Percentiles rank a stretch among this genome's conserved stretches.
phyloP scores from a whole-genome alignment of 2,888 invertebrate genomes.

The Phaonia tiefii region DNA sequence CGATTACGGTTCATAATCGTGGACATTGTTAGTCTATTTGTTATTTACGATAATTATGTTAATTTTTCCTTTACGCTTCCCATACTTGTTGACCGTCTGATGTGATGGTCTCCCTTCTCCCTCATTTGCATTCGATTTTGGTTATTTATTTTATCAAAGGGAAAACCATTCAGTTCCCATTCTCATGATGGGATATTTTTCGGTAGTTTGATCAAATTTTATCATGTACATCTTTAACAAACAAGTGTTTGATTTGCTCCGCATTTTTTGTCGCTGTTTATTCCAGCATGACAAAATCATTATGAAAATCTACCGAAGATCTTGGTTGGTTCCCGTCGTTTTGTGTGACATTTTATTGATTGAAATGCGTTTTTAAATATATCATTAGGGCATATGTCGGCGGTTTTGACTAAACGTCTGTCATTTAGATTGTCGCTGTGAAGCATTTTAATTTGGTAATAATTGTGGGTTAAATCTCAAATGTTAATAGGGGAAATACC shows the following conservation, averaged over 20 bases:
- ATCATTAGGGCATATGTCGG: conserved; percentile 37
- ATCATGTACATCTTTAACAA: conserved; percentile 13
- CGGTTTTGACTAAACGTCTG: not conserved
- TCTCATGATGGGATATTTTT: not conserved
- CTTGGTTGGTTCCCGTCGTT: conserved; percentile 46
- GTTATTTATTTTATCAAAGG: conserved; percentile 51
- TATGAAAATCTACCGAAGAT: no score
- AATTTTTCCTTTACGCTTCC: conserved; percentile 49
- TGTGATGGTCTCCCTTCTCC: no score
- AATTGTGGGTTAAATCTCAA: not conserved
- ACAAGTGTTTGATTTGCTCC: conserved; percentile 62
- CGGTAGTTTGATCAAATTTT: conserved; percentile 48
- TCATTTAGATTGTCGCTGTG: not conserved
- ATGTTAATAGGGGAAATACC: no score
- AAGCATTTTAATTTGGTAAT: not conserved
- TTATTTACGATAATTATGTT: conserved; percentile 48
- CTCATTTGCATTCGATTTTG: conserved; percentile 58
- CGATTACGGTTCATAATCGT: conserved; percentile 20
- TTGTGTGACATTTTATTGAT: conserved; percentile 53
- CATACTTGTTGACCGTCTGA: no score
- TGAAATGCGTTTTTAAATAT: conserved; percentile 56
- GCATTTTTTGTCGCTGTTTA: conserved; percentile 33
- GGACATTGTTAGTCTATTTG: conserved; percentile 40
- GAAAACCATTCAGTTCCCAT: conserved; percentile 35
- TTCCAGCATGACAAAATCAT: not conserved